Conservation (phyloP, 2,113 vertebrate genomes). For the Zapornia atra region DNA sequence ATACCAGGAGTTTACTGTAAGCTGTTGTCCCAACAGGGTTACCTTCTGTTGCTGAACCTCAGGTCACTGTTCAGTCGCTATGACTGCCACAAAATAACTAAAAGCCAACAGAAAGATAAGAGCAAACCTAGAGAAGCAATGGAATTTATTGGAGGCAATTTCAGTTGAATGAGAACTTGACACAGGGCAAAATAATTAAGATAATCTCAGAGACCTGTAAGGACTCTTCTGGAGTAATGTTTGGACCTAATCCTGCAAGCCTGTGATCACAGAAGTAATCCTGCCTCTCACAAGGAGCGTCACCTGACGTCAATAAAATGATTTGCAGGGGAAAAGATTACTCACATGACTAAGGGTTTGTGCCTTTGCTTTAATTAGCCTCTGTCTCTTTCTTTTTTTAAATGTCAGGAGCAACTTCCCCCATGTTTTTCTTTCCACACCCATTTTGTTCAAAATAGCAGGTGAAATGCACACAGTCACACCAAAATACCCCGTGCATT, state of each 20-base stretch:
- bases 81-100: neutral
- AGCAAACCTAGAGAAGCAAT: neutral
- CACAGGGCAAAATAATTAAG: neutral
- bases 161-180: neutral
- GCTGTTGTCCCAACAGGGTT: neutral
- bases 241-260: neutral
- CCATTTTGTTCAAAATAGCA: neutral
- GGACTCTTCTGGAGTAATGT: neutral
- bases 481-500: neutral
- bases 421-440: neutral
- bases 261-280: neutral
- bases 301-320: conserved; percentile 38
- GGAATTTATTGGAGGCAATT: neutral
- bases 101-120: neutral
- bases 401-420: neutral
- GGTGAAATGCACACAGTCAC: neutral
- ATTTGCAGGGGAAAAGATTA: conserved; percentile 22
- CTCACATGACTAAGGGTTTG: neutral
- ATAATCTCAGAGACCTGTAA: neutral
- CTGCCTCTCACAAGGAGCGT: neutral
- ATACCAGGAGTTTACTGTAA: neutral
- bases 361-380: neutral
- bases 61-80: neutral
- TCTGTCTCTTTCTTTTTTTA: neutral
- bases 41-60: neutral